A percentile compares a stretch with the other conserved stretches of the same genome.
Conservation (phyloP, 2,888 invertebrate species). For the Maniola hyperantus region DNA sequence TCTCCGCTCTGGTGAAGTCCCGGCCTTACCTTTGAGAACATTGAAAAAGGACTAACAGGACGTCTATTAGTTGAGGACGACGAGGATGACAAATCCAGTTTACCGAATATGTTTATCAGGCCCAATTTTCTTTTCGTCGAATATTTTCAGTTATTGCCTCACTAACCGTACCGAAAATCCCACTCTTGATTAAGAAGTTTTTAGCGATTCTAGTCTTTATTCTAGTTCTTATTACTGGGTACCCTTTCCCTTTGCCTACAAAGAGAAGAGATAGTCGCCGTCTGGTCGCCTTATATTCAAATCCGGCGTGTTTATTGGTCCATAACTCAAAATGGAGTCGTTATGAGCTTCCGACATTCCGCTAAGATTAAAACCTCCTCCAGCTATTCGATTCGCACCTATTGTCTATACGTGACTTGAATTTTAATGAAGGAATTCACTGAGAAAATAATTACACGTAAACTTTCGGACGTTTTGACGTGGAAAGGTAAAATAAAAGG, state of each 20-base stretch:
- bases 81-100: no score
- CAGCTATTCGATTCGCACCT: constrained; percentile 36
- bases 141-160: neutral
- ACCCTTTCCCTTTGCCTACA: constrained; percentile 33
- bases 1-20: no score
- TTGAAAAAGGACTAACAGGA: no score
- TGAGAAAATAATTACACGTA: neutral
- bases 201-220: constrained; percentile 23
- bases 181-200: constrained; percentile 26
- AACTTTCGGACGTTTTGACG: neutral
- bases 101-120: no score
- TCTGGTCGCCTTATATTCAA: constrained; percentile 55
- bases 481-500: neutral
- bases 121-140: no score
- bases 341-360: constrained; percentile 69
- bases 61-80: no score
- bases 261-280: constrained; percentile 37
- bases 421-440: constrained; percentile 39
- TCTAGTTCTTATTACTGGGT: constrained; percentile 20
- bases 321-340: constrained; percentile 68
- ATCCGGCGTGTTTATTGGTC: constrained; percentile 69
- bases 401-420: constrained; percentile 61
- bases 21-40: no score
- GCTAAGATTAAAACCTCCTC: constrained; percentile 67
- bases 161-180: neutral